Percentiles rank a stretch among this genome's conserved stretches.
Evolutionary conservation across 1,140 invertebrate genomes (phyloP).

Genomic region (Batillaria attramentaria): DNA sequence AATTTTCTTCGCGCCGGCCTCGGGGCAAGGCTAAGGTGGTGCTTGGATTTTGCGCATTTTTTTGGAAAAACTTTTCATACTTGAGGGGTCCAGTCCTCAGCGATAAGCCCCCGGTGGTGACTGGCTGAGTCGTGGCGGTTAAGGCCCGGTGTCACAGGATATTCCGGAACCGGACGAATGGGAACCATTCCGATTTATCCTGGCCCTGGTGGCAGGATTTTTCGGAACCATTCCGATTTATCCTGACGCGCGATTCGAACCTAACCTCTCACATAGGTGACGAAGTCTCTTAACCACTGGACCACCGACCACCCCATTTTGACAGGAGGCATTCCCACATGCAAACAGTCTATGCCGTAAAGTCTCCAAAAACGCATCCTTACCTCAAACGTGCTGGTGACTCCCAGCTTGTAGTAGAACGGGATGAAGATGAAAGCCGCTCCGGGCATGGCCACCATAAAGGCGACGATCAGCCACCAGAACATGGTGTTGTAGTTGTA

Average conservation of each 20-base stretch:
- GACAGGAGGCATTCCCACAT: not conserved
- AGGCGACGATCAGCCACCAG: slow-evolving; percentile 57
- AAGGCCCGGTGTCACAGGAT: too few species aligned
- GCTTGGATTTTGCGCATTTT: too few species aligned
- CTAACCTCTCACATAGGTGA: not conserved
- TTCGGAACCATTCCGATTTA: too few species aligned
- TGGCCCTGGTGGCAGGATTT: too few species aligned
- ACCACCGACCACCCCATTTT: not conserved
- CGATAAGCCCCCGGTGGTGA: too few species aligned
- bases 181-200: too few species aligned
- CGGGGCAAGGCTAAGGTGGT: too few species aligned
- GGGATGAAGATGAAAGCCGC: slow-evolving; percentile 65
- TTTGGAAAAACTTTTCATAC: too few species aligned
- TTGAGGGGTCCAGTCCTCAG: too few species aligned
- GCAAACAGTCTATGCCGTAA: not conserved
- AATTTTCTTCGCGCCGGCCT: too few species aligned
- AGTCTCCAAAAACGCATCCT: not conserved
- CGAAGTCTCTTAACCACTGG: not conserved
- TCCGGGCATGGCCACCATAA: slow-evolving; percentile 56
- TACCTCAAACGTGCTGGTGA: slow-evolving; percentile 70
- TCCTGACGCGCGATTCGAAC: not conserved
- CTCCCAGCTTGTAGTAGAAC: slow-evolving; percentile 66
- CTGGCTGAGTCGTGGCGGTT: too few species aligned
- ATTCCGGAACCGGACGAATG: too few species aligned
- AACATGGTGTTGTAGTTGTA: slow-evolving; percentile 74